A percentile compares a stretch with the other conserved stretches of the same genome.
phyloP scores from a whole-genome alignment of 53 echinoderm and acorn worm genomes.

The Mesocentrotus franciscanus region DNA sequence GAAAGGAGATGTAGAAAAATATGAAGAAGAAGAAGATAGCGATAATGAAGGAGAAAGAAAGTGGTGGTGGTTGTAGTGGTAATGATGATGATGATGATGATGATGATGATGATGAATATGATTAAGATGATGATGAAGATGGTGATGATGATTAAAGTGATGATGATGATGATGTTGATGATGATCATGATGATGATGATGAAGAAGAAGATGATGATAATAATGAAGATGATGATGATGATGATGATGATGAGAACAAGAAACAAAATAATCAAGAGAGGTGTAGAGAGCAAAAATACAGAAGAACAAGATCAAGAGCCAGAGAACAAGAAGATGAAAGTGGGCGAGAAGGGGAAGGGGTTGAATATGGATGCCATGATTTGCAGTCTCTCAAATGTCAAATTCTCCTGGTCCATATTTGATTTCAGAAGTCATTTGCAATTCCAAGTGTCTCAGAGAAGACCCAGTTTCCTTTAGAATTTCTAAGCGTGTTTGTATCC shows the following conservation, averaged over 20 bases:
- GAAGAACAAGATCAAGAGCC: neutral
- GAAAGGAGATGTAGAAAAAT: too few relatives aligned
- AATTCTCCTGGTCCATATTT: constrained; percentile 2
- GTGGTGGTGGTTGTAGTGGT: constrained; percentile 16
- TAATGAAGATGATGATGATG: constrained; percentile 7
- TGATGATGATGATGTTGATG: constrained; percentile 42
- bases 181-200: constrained; percentile 37
- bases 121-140: neutral
- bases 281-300: neutral
- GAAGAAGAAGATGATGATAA: too few relatives aligned
- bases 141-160: neutral
- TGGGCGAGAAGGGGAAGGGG: neutral
- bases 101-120: constrained; percentile 48
- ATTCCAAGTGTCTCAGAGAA: neutral
- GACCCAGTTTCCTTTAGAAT: neutral
- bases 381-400: constrained; percentile 27
- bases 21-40: neutral
- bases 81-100: constrained; percentile 42
- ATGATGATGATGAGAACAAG: neutral
- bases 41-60: neutral
- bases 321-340: too few relatives aligned
- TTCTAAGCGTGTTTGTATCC: neutral
- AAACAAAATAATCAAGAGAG: neutral
- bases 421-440: constrained; percentile 47
- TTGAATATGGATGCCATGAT: neutral